Conservation (phyloP, 2,113 vertebrate genomes). For the Eulemur rufifrons region DNA sequence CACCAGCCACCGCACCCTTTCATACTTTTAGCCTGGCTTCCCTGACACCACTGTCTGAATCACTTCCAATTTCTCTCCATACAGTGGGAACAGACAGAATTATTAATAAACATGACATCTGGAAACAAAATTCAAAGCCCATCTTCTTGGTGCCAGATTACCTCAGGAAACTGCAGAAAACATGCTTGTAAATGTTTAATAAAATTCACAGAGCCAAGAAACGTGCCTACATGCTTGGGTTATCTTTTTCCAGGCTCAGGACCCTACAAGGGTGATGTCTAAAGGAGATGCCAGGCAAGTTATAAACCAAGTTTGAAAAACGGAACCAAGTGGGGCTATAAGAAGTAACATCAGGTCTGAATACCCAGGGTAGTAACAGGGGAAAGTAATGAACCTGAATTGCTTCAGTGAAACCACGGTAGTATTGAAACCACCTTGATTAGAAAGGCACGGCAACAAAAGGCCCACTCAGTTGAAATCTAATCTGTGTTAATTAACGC, state of each 20-base stretch:
- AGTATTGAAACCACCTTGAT: constrained; percentile 65
- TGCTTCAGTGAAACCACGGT: constrained; percentile 37
- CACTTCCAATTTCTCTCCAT: constrained; percentile 5
- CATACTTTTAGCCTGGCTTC: not conserved
- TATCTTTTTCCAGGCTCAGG: constrained; percentile 13
- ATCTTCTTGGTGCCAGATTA: constrained; percentile 33
- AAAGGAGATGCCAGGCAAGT: not conserved
- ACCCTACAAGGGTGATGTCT: not conserved
- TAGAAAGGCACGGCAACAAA: constrained; percentile 66
- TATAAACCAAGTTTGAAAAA: constrained; percentile 54
- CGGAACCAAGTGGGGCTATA: not conserved
- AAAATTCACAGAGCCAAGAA: constrained; percentile 45
- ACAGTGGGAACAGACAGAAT: not conserved
- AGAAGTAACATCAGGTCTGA: constrained; percentile 24
- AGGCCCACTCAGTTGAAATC: constrained; percentile 69
- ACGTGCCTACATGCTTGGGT: not conserved
- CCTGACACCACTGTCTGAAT: not conserved
- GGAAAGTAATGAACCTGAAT: constrained; percentile 60
- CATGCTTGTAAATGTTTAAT: constrained; percentile 62
- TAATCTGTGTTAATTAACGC: constrained; percentile 70
- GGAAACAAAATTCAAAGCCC: constrained; percentile 17
- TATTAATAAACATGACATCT: constrained; percentile 45
- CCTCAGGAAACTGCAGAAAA: constrained; percentile 55
- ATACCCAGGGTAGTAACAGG: constrained; percentile 52
- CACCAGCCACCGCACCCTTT: not conserved